phyloP scores from a whole-genome alignment of 2,888 invertebrate genomes.

The Miltochrista miniata region DNA sequence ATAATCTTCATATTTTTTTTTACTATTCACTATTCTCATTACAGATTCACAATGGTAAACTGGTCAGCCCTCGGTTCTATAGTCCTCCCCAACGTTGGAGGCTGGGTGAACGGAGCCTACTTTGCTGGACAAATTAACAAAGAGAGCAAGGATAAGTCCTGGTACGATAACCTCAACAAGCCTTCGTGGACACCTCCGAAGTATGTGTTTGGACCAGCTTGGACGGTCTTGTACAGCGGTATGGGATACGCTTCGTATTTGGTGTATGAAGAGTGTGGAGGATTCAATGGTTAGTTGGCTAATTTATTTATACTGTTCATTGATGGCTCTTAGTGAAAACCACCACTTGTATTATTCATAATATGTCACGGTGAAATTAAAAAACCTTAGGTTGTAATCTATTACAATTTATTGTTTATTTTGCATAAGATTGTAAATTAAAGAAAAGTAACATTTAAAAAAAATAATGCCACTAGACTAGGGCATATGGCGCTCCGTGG shows the following conservation, averaged over 20 bases:
- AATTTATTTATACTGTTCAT: background rate
- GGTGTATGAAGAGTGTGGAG: slow-evolving; percentile 90
- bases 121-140: slow-evolving; percentile 85
- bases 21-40: slow-evolving; percentile 6
- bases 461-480: too few relatives aligned
- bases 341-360: too few relatives aligned
- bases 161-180: slow-evolving; percentile 77
- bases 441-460: too few relatives aligned
- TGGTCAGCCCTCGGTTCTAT: slow-evolving; percentile 63
- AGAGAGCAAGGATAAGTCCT: slow-evolving; percentile 48
- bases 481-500: too few relatives aligned
- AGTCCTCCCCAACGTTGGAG: slow-evolving; percentile 45
- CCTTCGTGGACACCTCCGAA: slow-evolving; percentile 90
- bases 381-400: too few relatives aligned
- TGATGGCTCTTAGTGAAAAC: too few relatives aligned
- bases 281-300: slow-evolving; percentile 85
- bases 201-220: slow-evolving; percentile 91
- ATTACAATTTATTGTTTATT: too few relatives aligned
- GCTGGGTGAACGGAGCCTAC: slow-evolving; percentile 84
- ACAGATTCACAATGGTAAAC: slow-evolving; percentile 59
- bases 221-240: slow-evolving; percentile 90
- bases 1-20: too few relatives aligned
- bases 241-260: slow-evolving; percentile 95
- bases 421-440: too few relatives aligned
- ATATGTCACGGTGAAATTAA: too few relatives aligned